Conservation (phyloP, 2,113 vertebrate species). For the Pandion haliaetus region DNA sequence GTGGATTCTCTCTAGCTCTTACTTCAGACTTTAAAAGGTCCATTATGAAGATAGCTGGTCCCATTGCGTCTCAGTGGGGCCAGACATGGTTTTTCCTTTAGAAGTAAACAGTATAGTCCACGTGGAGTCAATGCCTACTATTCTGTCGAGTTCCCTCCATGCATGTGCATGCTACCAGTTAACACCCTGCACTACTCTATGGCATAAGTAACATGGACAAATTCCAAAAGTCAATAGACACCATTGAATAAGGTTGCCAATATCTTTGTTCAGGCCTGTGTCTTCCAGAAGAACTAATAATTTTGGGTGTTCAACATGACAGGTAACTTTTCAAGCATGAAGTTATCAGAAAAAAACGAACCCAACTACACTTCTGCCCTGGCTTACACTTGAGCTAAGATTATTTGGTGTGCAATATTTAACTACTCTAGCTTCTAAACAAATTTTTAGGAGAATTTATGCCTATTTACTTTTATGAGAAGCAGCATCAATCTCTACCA, state of each 20-base stretch:
- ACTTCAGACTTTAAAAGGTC: background rate
- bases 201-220: background rate
- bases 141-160: background rate
- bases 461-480: background rate
- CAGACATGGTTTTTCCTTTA: background rate
- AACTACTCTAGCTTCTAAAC: background rate
- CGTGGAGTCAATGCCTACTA: background rate
- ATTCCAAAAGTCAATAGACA: background rate
- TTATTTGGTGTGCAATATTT: background rate
- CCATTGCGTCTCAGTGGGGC: background rate
- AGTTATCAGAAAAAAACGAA: background rate
- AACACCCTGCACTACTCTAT: background rate
- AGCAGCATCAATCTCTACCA: background rate
- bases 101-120: background rate
- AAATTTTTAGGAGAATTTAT: background rate
- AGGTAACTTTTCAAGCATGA: background rate
- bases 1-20: background rate
- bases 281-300: background rate
- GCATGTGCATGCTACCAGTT: background rate
- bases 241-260: background rate
- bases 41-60: background rate
- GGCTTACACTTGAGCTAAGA: background rate
- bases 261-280: background rate
- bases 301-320: background rate
- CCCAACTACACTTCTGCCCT: background rate